phyloP scores from a whole-genome alignment of 2,113 vertebrate genomes.

The Psammodynastes pulverulentus region DNA sequence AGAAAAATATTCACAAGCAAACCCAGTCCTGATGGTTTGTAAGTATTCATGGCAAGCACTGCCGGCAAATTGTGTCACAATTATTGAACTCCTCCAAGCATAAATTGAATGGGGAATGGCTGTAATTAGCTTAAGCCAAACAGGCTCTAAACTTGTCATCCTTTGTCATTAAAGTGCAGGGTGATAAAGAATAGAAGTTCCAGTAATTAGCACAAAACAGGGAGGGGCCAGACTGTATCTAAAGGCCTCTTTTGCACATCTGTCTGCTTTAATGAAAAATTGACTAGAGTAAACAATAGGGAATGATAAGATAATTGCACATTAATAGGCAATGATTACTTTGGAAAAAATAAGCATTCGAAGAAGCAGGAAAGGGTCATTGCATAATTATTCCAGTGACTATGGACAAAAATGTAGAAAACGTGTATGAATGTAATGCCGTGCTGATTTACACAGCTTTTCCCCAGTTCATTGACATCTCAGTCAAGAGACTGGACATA shows the following conservation, averaged over 20 bases:
- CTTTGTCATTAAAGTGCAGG: conserved; percentile 54
- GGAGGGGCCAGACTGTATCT: conserved; percentile 30
- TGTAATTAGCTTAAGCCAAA: conserved; percentile 62
- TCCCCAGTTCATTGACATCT: not conserved
- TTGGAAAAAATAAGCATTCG: conserved; percentile 50
- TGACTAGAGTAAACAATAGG: conserved; percentile 41
- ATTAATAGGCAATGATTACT: conserved; percentile 48
- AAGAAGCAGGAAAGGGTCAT: conserved; percentile 33
- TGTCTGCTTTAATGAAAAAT: conserved; percentile 49
- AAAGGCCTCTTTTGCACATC: not conserved
- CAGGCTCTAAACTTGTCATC: conserved; percentile 54
- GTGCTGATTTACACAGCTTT: not conserved
- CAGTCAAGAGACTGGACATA: not conserved
- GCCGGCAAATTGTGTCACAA: conserved; percentile 42
- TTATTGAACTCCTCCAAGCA: conserved; percentile 49
- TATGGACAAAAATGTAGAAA: conserved; percentile 16
- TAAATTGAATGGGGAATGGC: conserved; percentile 46
- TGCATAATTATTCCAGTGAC: conserved; percentile 50
- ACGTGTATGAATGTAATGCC: not conserved
- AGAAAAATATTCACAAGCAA: conserved; percentile 20
- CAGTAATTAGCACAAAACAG: conserved; percentile 52
- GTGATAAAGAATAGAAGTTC: conserved; percentile 50
- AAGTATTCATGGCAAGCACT: conserved; percentile 28
- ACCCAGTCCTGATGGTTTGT: conserved; percentile 41
- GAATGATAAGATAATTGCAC: conserved; percentile 41